A percentile compares a stretch with the other conserved stretches of the same genome.
These are phyloP conservation scores for Gandaritis pyraliata DNA, from an alignment of 2,888 invertebrate species.

Conservation along the genomic window DNA sequence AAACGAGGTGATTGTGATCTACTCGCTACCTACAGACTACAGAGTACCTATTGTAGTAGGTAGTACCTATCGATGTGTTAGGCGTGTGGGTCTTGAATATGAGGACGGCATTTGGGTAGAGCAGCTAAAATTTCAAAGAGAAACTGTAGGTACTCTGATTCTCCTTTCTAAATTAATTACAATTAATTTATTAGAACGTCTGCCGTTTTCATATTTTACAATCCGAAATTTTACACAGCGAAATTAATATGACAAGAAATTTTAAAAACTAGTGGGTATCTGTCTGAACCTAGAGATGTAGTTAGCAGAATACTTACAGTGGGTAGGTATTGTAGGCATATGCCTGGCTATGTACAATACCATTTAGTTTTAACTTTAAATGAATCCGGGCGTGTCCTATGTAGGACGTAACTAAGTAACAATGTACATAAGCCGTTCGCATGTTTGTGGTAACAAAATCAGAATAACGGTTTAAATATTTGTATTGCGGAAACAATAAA, in stretches of 20 bases:
- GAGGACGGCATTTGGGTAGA: constrained; percentile 25
- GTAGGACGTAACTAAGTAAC: background rate
- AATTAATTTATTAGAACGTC: background rate
- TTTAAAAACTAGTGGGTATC: too few species aligned
- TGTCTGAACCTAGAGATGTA: too few species aligned
- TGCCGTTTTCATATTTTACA: too few species aligned
- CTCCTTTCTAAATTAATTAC: background rate
- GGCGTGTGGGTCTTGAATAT: constrained; percentile 13
- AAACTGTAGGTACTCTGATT: constrained; percentile 18
- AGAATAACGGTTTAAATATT: constrained; percentile 20
- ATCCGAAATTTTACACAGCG: too few species aligned
- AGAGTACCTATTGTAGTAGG: constrained; percentile 7
- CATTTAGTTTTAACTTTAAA: too few species aligned
- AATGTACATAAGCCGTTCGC: constrained; percentile 4
- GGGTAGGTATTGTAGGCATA: too few species aligned
- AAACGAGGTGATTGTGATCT: constrained; percentile 27
- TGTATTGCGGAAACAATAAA: constrained; percentile 26
- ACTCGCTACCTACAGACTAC: constrained; percentile 8
- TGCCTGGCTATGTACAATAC: too few species aligned
- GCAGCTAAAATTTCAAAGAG: constrained; percentile 24
- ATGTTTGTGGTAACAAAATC: constrained; percentile 12
- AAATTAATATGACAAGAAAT: too few species aligned
- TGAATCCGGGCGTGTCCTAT: background rate
- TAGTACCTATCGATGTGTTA: constrained; percentile 2
- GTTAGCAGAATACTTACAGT: too few species aligned